phyloP scores from a whole-genome alignment of 1,140 invertebrate genomes.

The Oryzaephilus surinamensis region DNA sequence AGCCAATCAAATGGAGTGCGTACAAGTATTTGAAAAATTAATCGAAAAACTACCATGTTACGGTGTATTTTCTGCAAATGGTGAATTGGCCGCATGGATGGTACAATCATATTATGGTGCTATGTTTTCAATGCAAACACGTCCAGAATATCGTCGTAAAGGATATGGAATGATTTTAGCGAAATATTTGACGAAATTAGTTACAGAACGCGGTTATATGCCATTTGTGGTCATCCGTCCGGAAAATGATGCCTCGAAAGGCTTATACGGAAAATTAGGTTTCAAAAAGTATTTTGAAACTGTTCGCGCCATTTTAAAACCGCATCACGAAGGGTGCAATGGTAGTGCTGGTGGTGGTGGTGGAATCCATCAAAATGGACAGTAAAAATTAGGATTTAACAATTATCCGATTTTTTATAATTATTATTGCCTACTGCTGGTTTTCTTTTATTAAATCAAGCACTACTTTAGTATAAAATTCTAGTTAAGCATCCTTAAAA shows the following conservation, averaged over 20 bases:
- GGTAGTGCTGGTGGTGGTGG: constrained; percentile 27
- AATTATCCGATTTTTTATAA: too few species aligned
- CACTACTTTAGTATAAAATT: too few species aligned
- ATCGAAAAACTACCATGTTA: constrained; percentile 62
- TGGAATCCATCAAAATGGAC: constrained; percentile 11
- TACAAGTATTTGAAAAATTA: constrained; percentile 68
- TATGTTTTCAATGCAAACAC: constrained; percentile 85
- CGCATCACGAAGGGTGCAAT: constrained; percentile 33
- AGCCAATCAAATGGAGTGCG: constrained; percentile 72
- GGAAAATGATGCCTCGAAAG: constrained; percentile 71
- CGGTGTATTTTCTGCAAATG: constrained; percentile 58
- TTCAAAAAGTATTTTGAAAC: constrained; percentile 67
- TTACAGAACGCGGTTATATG: constrained; percentile 58
- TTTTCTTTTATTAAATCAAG: too few species aligned
- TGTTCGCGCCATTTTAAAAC: constrained; percentile 61
- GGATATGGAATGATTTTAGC: constrained; percentile 62
- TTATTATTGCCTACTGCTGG: too few species aligned
- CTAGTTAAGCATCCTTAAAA: too few species aligned
- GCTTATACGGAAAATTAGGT: constrained; percentile 66
- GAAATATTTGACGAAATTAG: constrained; percentile 53
- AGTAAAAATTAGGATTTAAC: too few species aligned
- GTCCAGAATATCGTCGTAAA: constrained; percentile 67
- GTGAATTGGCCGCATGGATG: constrained; percentile 71
- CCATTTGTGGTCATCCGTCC: constrained; percentile 78
- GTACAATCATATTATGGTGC: constrained; percentile 79